Evolutionary conservation across 1,140 invertebrate species (phyloP).

Genomic region (Bradynema listronoti): DNA sequence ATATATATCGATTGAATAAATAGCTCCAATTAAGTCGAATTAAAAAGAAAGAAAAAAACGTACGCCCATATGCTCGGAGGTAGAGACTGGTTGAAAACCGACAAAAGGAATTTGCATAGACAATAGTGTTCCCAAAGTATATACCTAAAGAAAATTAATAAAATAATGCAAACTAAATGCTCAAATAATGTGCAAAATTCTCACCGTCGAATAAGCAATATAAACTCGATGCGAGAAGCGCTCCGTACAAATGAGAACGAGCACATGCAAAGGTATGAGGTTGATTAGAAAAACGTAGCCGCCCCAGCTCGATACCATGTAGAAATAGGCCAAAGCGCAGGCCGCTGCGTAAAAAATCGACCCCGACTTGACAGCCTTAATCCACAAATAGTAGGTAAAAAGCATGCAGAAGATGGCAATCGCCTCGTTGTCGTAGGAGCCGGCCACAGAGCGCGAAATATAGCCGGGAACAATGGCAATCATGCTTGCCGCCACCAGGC

Average conservation of each 20-base stretch:
- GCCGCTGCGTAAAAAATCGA: constrained; percentile 90
- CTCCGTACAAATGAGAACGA: constrained; percentile 73
- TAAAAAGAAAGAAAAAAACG: constrained; percentile 7
- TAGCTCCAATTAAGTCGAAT: neutral
- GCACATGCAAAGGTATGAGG: constrained; percentile 94
- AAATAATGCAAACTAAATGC: constrained; percentile 13
- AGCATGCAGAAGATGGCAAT: constrained; percentile 22
- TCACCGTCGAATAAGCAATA: constrained; percentile 77
- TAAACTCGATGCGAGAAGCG: constrained; percentile 84
- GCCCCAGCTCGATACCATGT: constrained; percentile 97
- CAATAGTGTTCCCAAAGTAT: constrained; percentile 82
- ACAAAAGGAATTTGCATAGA: constrained; percentile 99
- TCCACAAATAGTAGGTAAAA: constrained; percentile 62
- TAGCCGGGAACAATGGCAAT: constrained; percentile 98
- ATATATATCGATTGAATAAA: constrained; percentile 15
- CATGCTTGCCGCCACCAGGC: constrained; percentile 94
- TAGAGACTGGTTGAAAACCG: constrained; percentile 92
- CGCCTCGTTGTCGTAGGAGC: constrained; percentile 95
- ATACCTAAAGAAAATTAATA: constrained; percentile 65
- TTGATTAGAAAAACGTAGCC: constrained; percentile 99
- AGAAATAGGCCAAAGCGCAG: constrained; percentile 93
- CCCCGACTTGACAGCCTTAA: constrained; percentile 95
- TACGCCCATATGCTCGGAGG: constrained; percentile 97
- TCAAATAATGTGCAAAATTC: constrained; percentile 1
- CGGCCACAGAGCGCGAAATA: constrained; percentile 93